Evolutionary conservation across 2,888 invertebrate genomes (phyloP).

Genomic region (Monopis laevigella): DNA sequence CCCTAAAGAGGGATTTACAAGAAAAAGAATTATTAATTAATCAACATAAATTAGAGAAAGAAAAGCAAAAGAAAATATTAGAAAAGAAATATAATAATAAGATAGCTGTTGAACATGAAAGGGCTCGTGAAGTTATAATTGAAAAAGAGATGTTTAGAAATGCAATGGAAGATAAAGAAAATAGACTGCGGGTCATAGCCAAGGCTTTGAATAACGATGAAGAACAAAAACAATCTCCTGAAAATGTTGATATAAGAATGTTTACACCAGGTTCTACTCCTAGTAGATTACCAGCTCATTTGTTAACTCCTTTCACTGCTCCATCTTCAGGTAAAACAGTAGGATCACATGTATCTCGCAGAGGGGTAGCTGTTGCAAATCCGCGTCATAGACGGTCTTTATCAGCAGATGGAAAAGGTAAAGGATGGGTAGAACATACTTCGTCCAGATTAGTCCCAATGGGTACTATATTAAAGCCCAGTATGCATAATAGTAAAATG

Average conservation of each 20-base stretch:
- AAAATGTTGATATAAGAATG: slow-evolving; percentile 32
- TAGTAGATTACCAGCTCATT: slow-evolving; percentile 50
- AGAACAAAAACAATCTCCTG: neutral
- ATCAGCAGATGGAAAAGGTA: slow-evolving; percentile 76
- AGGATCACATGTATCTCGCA: slow-evolving; percentile 34
- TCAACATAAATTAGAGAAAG: slow-evolving; percentile 72
- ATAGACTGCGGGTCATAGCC: slow-evolving; percentile 50
- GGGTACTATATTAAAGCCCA: slow-evolving; percentile 91
- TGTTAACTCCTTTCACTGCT: slow-evolving; percentile 43
- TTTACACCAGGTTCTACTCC: slow-evolving; percentile 56
- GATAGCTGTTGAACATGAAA: slow-evolving; percentile 79
- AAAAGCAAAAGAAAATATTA: slow-evolving; percentile 68
- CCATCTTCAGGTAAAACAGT: slow-evolving; percentile 36
- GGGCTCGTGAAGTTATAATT: slow-evolving; percentile 71
- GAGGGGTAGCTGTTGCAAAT: slow-evolving; percentile 76
- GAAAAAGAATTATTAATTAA: slow-evolving; percentile 72
- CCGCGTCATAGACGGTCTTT: slow-evolving; percentile 81
- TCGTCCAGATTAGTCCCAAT: slow-evolving; percentile 81
- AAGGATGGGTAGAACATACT: slow-evolving; percentile 90
- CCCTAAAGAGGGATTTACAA: slow-evolving; percentile 69
- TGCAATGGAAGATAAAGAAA: slow-evolving; percentile 52
- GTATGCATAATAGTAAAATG: slow-evolving; percentile 82
- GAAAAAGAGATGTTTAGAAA: slow-evolving; percentile 45
- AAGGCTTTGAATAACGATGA: slow-evolving; percentile 28
- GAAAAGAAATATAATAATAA: slow-evolving; percentile 69